Conservation (phyloP, 2,113 vertebrate genomes). For the Excalfactoria chinensis region DNA sequence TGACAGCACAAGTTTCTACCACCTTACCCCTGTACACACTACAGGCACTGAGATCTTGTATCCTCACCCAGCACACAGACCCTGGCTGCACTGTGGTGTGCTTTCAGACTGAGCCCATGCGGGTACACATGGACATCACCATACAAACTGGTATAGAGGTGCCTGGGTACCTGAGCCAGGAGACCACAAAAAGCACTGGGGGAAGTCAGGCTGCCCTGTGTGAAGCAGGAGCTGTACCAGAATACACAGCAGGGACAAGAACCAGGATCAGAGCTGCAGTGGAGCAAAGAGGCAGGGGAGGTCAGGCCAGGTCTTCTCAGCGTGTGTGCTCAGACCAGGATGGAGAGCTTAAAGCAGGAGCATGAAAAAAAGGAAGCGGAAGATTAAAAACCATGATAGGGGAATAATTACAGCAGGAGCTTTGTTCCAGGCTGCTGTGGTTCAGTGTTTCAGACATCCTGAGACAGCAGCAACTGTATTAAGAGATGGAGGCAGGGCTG, state of each 20-base stretch:
- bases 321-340: not conserved
- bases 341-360: not conserved
- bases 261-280: not conserved
- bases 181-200: not conserved
- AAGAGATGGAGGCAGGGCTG: not conserved
- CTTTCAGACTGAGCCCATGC: not conserved
- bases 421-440: not conserved
- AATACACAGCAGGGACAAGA: not conserved
- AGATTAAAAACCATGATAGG: not conserved
- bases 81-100: not conserved
- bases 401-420: not conserved
- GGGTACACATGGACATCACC: not conserved
- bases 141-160: not conserved
- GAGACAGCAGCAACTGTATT: not conserved
- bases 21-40: not conserved
- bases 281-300: not conserved
- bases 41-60: not conserved
- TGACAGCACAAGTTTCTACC: not conserved
- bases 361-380: not conserved
- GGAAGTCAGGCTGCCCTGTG: not conserved
- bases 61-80: not conserved
- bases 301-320: not conserved
- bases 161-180: not conserved
- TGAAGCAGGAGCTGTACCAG: accelerated
- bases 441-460: not conserved